phyloP scores from a whole-genome alignment of 2,888 invertebrate species.

The Fragum fragum region DNA sequence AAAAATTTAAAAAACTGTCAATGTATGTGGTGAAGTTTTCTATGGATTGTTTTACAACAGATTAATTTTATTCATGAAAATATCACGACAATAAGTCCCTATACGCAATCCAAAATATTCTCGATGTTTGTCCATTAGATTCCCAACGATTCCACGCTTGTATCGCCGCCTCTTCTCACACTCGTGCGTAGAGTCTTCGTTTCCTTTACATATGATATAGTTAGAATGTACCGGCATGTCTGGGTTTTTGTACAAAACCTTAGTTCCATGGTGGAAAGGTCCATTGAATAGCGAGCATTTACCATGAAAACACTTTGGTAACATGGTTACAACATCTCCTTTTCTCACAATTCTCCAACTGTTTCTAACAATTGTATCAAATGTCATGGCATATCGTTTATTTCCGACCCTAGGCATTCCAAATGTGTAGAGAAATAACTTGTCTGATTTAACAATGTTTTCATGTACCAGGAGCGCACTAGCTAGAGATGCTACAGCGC shows the following conservation, averaged over 20 bases:
- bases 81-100: constrained; percentile 55
- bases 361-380: constrained; percentile 50
- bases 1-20: too few species aligned
- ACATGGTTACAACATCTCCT: constrained; percentile 49
- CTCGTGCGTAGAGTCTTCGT: constrained; percentile 40
- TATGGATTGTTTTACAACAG: too few species aligned
- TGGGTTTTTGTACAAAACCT: constrained; percentile 44
- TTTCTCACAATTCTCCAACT: constrained; percentile 58
- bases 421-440: constrained; percentile 57
- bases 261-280: constrained; percentile 57
- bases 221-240: constrained; percentile 49
- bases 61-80: constrained; percentile 44
- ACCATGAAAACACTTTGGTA: constrained; percentile 45
- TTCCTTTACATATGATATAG: constrained; percentile 47
- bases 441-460: constrained; percentile 38
- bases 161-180: constrained; percentile 19
- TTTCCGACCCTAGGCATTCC: constrained; percentile 65
- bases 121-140: constrained; percentile 42
- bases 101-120: constrained; percentile 57
- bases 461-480: constrained; percentile 54
- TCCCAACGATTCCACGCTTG: not conserved
- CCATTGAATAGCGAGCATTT: constrained; percentile 46
- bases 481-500: constrained; percentile 55
- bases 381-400: constrained; percentile 47
- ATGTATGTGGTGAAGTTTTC: too few species aligned